Evolutionary conservation across 1,140 invertebrate genomes (phyloP).

Genomic region (Apis dorsata): DNA sequence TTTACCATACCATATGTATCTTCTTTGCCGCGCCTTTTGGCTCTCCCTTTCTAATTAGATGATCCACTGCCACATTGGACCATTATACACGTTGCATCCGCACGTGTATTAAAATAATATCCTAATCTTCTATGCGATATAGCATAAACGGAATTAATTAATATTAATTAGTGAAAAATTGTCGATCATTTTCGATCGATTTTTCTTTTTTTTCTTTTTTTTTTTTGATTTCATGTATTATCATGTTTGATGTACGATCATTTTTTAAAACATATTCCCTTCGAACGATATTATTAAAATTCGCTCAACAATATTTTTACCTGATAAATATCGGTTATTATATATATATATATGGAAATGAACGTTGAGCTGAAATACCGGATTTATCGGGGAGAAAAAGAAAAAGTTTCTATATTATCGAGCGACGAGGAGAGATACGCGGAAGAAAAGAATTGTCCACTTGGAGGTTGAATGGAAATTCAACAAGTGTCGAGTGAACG

Average conservation of each 20-base stretch:
- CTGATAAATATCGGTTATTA: not conserved
- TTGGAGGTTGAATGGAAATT: slow-evolving; percentile 61
- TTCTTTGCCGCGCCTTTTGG: slow-evolving; percentile 44
- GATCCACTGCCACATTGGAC: not conserved
- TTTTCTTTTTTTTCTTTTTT: not conserved
- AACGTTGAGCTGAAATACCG: not conserved
- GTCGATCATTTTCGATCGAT: not conserved
- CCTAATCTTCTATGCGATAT: not conserved
- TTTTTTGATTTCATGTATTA: not conserved
- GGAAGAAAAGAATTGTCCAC: slow-evolving; percentile 36
- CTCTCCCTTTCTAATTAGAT: slow-evolving; percentile 15
- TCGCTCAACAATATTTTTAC: not conserved
- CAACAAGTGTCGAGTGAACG: slow-evolving; percentile 63
- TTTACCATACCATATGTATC: not conserved
- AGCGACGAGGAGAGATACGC: not conserved
- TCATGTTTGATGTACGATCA: not conserved
- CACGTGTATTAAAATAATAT: not conserved
- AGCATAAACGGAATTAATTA: not conserved
- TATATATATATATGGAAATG: not conserved
- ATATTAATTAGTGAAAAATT: not conserved
- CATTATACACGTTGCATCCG: no score
- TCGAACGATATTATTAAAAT: not conserved
- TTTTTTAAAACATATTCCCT: not conserved
- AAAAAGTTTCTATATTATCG: not conserved
- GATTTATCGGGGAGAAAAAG: not conserved